These are phyloP conservation scores for Choloepus hoffmanni DNA, from an alignment of 2,113 vertebrate species.

Conservation along the genomic window DNA sequence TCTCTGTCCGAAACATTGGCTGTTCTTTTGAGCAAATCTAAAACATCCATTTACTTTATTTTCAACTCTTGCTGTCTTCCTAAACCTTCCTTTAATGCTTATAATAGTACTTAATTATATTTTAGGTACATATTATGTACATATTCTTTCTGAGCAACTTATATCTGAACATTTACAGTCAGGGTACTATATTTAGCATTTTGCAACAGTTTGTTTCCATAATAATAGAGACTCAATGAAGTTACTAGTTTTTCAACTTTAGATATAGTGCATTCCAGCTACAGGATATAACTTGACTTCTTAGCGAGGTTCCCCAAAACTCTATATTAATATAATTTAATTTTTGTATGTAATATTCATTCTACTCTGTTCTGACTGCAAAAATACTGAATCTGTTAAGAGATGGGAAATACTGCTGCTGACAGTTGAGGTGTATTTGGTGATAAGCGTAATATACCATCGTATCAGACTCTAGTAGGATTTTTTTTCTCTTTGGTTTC, in stretches of 20 bases:
- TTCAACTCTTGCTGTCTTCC: constrained; percentile 35
- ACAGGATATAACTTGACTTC: neutral
- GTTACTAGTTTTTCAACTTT: constrained; percentile 19
- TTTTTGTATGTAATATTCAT: constrained; percentile 8
- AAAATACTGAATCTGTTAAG: constrained; percentile 33
- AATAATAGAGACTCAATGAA: constrained; percentile 34
- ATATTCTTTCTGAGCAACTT: constrained; percentile 25
- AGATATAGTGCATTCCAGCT: constrained; percentile 17
- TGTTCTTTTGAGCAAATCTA: constrained; percentile 35
- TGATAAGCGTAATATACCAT: neutral
- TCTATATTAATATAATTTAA: neutral
- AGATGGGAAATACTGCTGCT: neutral
- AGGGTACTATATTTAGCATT: constrained; percentile 12
- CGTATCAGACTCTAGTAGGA: neutral
- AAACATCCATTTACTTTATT: constrained; percentile 25
- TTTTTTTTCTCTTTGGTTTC: neutral
- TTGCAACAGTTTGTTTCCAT: constrained; percentile 4
- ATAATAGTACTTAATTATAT: constrained; percentile 41
- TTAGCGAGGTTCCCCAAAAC: neutral
- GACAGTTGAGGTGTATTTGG: neutral
- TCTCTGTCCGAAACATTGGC: neutral
- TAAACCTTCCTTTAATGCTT: neutral
- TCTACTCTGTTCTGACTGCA: constrained; percentile 25
- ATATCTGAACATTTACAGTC: constrained; percentile 42
- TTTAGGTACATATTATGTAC: constrained; percentile 34